A percentile compares a stretch with the other conserved stretches of the same genome.
Conservation (phyloP, 2,797 vertebrate species). For the Coccyzus lansbergi region DNA sequence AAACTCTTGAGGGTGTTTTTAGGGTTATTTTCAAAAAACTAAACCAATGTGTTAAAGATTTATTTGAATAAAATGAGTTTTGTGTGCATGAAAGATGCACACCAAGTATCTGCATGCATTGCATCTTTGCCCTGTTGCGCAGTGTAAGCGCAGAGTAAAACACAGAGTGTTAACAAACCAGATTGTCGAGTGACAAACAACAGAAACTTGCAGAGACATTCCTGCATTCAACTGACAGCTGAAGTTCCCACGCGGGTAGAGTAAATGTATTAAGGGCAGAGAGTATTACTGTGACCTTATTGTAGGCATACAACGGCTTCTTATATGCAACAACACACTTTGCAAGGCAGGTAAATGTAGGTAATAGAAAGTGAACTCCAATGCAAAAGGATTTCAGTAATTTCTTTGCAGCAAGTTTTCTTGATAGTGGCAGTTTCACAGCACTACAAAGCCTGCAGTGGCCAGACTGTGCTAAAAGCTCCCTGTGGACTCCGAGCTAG, state of each 20-base stretch:
- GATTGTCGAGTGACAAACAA: conserved; percentile 9
- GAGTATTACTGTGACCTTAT: neutral
- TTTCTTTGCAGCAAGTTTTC: neutral
- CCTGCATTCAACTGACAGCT: neutral
- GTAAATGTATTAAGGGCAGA: neutral
- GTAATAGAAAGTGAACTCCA: neutral
- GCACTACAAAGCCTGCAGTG: neutral
- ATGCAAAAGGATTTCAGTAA: neutral
- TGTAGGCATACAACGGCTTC: neutral
- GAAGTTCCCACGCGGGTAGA: neutral
- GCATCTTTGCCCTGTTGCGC: neutral
- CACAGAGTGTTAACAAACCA: neutral
- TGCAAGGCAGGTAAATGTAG: neutral
- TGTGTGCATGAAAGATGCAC: neutral
- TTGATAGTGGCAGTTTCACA: neutral
- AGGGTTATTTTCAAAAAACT: neutral
- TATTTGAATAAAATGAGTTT: conserved; percentile 4
- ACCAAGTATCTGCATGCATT: neutral
- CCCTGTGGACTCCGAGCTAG: neutral
- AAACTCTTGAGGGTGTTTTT: neutral
- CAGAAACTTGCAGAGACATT: neutral
- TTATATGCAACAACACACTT: neutral
- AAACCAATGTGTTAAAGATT: neutral
- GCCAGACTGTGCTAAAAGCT: conserved; percentile 9
- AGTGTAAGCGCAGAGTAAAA: conserved; percentile 37